phyloP scores from a whole-genome alignment of 2,888 invertebrate species.

The Dryocosmus kuriphilus region DNA sequence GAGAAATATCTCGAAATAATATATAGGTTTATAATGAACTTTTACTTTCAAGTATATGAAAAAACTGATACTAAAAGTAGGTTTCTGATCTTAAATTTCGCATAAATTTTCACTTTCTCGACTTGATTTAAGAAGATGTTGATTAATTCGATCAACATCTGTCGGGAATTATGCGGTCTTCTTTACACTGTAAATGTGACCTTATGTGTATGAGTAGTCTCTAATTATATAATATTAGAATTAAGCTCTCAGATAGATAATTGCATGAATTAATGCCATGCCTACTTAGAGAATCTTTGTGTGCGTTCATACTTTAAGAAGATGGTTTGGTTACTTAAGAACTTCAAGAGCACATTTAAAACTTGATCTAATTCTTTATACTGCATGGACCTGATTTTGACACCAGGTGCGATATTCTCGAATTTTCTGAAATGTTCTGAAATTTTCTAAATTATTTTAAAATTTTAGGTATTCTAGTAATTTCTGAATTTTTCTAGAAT shows the following conservation, averaged over 20 bases:
- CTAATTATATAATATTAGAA: background rate
- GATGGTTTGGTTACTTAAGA: background rate
- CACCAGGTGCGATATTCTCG: too few species aligned
- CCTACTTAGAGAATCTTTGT: background rate
- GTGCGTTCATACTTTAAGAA: background rate
- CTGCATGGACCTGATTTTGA: background rate
- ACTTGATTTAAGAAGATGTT: background rate
- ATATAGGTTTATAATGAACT: too few species aligned
- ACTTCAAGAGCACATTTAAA: background rate
- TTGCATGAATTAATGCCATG: background rate
- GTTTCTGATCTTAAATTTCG: conserved; percentile 8
- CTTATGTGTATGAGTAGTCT: background rate
- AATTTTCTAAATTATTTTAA: too few species aligned
- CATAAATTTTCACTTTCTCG: background rate
- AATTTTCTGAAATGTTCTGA: too few species aligned
- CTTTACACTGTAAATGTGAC: background rate
- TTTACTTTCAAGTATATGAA: background rate
- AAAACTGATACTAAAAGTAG: background rate
- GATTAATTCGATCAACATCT: conserved; percentile 24
- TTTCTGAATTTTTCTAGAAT: too few species aligned
- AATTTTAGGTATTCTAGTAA: too few species aligned
- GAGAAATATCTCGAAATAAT: too few species aligned
- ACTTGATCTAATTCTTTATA: background rate
- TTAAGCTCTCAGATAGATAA: background rate
- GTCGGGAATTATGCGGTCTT: background rate